Base-by-base conservation (phyloP, 2,888 invertebrate species). In the Temnothorax rugatulus region DNA sequence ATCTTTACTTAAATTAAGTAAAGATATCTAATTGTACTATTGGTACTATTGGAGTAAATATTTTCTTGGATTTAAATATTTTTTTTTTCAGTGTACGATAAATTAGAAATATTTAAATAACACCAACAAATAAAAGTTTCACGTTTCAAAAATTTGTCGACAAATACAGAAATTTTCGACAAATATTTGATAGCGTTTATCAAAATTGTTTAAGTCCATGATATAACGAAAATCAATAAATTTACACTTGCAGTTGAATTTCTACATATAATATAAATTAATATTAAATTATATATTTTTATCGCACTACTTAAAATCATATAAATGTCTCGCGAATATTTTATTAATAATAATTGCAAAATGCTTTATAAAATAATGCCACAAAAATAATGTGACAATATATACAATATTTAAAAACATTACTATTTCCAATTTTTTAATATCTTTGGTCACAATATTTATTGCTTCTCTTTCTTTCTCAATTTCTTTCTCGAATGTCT, bases 251-350 rank as follows among this genome's bases (percentile, higher is more conserved):
- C 0, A 59, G n/a, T 3, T 59, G 18, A 61, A 74, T 61, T 47
- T 41, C 2, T 18, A 44, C 15, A 18, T 1, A n/a, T 44, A n/a
- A n/a, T 44, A n/a, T 47, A 44, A 59, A 47, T 34, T 47, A 34
- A 57, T 21, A 57, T 29, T 44, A 34, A 74, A 18, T n/a, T n/a
- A 44, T 50, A 15, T 61, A 25, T 61, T 74, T 74, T 44, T n/a
- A 2, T 63, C 11, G 9, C 9, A 38, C 13, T 34, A 21, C 0
- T 34, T 50, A 15, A 34, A 34, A 34, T 34, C 21, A 13, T 41
- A 13, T 21, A 41, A 54, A 47, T 29, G 4, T n/a, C 15, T 41
- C 3, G 15, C 5, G 8, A 1, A 50, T n/a, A 38, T 50, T 47
- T 47, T 4, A 34, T 21, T 34, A 61, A 34, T 21, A 11, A 63